A percentile compares a stretch with the other conserved stretches of the same genome.
phyloP scores from a whole-genome alignment of 2,888 invertebrate species.

The Chrysomela aeneicollis region DNA sequence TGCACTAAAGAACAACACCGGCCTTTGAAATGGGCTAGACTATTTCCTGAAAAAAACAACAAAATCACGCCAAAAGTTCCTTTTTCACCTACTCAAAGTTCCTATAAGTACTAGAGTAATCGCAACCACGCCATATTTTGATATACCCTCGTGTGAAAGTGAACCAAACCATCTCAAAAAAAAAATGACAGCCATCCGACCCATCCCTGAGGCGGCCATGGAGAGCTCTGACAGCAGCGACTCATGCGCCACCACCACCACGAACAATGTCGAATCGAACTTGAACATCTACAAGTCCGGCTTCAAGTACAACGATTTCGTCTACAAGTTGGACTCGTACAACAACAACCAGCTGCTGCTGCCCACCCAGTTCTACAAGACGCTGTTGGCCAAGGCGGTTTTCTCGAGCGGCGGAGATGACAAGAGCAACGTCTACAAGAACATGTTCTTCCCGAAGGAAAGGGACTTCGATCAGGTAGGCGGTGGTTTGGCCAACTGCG shows the following conservation, averaged over 20 bases:
- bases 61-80: slow-evolving; percentile 37
- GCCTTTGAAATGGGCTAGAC: slow-evolving; percentile 34
- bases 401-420: slow-evolving; percentile 63
- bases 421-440: slow-evolving; percentile 60
- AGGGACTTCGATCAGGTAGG: slow-evolving; percentile 61
- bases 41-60: not conserved
- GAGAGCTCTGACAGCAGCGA: slow-evolving; percentile 60
- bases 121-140: slow-evolving; percentile 38
- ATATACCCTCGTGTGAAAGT: slow-evolving; percentile 16
- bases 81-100: slow-evolving; percentile 2
- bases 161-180: too few species aligned
- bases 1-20: not conserved
- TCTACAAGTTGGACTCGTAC: slow-evolving; percentile 60
- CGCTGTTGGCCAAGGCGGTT: slow-evolving; percentile 76
- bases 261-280: slow-evolving; percentile 49
- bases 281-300: slow-evolving; percentile 52
- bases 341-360: slow-evolving; percentile 65
- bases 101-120: slow-evolving; percentile 28
- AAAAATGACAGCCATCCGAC: slow-evolving; percentile 57
- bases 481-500: not conserved
- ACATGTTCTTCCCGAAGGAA: slow-evolving; percentile 60
- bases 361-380: slow-evolving; percentile 82
- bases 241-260: slow-evolving; percentile 52
- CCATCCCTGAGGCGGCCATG: slow-evolving; percentile 54
- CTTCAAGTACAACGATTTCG: slow-evolving; percentile 59